phyloP scores from a whole-genome alignment of 2,888 invertebrate genomes.

The Lasioglossum vierecki region DNA sequence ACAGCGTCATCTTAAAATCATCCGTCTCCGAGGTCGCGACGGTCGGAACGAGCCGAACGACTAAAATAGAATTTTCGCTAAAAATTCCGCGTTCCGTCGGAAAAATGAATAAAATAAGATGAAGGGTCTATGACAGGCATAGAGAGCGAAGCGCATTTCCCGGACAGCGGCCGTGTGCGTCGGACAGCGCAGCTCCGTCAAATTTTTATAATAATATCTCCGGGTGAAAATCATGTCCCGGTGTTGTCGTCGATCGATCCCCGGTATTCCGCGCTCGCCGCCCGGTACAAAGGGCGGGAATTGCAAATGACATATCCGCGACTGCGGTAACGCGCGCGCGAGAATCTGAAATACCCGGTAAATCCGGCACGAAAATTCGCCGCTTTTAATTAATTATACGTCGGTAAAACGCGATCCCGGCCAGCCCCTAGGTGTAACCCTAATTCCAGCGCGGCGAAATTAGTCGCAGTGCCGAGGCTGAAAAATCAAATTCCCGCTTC shows the following conservation, averaged over 20 bases:
- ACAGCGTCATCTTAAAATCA: neutral
- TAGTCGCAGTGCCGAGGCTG: neutral
- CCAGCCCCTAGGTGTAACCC: neutral
- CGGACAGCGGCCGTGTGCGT: neutral
- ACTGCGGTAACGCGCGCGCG: conserved; percentile 5
- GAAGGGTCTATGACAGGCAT: conserved; percentile 4
- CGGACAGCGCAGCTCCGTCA: neutral
- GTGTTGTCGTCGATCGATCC: conserved; percentile 24
- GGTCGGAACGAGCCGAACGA: neutral
- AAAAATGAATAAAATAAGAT: conserved; percentile 1
- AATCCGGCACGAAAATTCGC: neutral
- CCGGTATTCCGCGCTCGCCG: neutral
- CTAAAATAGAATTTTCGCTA: neutral
- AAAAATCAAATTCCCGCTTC: conserved; percentile 28
- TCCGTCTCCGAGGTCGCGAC: neutral
- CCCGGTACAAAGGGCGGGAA: neutral
- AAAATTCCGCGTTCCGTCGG: neutral
- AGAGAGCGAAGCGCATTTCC: neutral
- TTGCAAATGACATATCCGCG: conserved; percentile 47
- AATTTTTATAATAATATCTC: conserved; percentile 8
- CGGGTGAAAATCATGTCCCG: neutral
- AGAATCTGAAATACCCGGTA: conserved; percentile 28
- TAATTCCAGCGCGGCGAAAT: neutral
- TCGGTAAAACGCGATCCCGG: neutral
- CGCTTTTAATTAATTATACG: conserved; percentile 49